phyloP scores from a whole-genome alignment of 2,888 invertebrate species.

The Eurytoma californica region DNA sequence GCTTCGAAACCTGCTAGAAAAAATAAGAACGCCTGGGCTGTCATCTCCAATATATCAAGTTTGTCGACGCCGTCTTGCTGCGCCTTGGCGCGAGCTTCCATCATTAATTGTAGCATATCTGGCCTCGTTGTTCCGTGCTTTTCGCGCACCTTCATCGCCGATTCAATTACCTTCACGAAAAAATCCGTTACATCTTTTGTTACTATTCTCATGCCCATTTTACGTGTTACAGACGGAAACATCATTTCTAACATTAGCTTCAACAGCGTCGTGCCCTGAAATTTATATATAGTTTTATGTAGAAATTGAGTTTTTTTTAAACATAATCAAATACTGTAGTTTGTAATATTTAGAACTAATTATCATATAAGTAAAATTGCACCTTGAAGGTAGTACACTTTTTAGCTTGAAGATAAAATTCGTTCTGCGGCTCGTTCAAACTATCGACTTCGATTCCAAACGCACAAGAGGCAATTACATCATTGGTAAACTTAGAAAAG shows the following conservation, averaged over 20 bases:
- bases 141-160: constrained; percentile 60
- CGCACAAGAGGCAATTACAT: constrained; percentile 44
- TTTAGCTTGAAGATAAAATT: constrained; percentile 61
- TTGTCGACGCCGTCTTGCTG: constrained; percentile 21
- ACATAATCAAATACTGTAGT: too few species aligned
- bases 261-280: constrained; percentile 24
- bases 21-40: constrained; percentile 65
- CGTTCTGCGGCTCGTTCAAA: constrained; percentile 62
- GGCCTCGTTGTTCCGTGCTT: constrained; percentile 72
- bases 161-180: constrained; percentile 58
- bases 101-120: constrained; percentile 79
- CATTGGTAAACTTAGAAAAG: constrained; percentile 60
- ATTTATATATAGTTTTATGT: background rate
- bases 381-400: constrained; percentile 44
- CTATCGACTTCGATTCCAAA: constrained; percentile 66
- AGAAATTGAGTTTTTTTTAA: too few species aligned
- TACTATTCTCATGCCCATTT: constrained; percentile 54
- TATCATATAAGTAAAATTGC: too few species aligned
- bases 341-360: too few species aligned
- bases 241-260: constrained; percentile 57
- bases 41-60: constrained; percentile 70
- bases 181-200: constrained; percentile 47
- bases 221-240: constrained; percentile 56
- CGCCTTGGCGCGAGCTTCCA: constrained; percentile 72
- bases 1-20: constrained; percentile 67